phyloP scores from a whole-genome alignment of 2,888 invertebrate species.

The Willowsia nigromaculata region DNA sequence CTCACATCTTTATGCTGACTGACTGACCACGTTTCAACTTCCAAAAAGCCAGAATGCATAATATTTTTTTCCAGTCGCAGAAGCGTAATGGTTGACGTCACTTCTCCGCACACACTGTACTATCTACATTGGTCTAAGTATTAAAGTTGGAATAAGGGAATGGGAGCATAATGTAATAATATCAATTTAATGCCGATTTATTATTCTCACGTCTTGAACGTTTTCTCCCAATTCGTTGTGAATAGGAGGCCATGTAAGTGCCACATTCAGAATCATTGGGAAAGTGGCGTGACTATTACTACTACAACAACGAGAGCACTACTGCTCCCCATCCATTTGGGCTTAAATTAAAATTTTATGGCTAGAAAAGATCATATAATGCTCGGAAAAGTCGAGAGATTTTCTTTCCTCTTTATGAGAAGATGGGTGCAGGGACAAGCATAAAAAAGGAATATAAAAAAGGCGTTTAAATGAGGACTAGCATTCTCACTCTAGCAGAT shows the following conservation, averaged over 20 bases:
- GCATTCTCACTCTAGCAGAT: background rate
- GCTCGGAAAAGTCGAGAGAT: background rate
- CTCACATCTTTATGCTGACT: background rate
- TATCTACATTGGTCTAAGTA: background rate
- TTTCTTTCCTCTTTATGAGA: background rate
- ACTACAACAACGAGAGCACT: background rate
- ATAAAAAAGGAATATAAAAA: background rate
- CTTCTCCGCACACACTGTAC: background rate
- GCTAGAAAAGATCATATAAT: conserved; percentile 18
- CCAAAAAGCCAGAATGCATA: background rate
- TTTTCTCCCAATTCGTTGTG: background rate
- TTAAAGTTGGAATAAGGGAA: background rate
- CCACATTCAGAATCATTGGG: conserved; percentile 17
- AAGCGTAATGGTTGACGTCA: background rate
- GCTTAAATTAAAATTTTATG: conserved; percentile 38
- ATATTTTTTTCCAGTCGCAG: background rate
- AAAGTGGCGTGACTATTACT: conserved; percentile 33
- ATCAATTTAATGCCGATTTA: conserved; percentile 54
- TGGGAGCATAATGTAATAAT: conserved; percentile 38
- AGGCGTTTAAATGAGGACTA: conserved; percentile 2
- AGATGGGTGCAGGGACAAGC: background rate
- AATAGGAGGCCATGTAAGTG: conserved; percentile 24
- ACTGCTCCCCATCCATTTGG: background rate
- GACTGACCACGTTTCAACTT: background rate
- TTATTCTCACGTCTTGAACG: conserved; percentile 48